phyloP scores from a whole-genome alignment of 2,113 vertebrate genomes.

The Zosterops borbonicus region DNA sequence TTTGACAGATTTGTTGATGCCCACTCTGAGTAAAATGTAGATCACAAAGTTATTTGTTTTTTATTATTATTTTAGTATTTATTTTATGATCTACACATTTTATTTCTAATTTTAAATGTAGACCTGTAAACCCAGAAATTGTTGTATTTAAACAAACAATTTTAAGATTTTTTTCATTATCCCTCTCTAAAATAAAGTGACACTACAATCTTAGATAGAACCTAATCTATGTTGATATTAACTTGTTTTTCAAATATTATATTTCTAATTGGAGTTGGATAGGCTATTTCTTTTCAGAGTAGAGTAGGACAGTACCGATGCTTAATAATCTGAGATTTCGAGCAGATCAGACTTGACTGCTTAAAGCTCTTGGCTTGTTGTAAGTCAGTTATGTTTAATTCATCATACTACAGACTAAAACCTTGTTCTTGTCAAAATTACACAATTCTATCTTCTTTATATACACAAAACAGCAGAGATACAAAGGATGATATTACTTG shows the following conservation, averaged over 20 bases:
- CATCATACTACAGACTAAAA: conserved; percentile 67
- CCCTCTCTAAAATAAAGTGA: conserved; percentile 13
- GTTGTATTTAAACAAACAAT: background rate
- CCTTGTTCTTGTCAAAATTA: conserved; percentile 74
- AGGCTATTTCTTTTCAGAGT: conserved; percentile 16
- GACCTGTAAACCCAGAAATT: background rate
- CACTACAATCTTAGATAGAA: background rate
- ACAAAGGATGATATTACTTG: conserved; percentile 70
- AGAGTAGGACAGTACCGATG: background rate
- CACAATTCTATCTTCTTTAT: conserved; percentile 72
- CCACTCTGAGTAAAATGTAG: background rate
- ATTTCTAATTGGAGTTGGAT: conserved; percentile 9
- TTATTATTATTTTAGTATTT: background rate
- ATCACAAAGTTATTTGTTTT: background rate
- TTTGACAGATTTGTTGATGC: background rate
- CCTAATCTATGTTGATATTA: background rate
- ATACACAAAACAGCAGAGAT: conserved; percentile 67
- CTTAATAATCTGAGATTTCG: conserved; percentile 62
- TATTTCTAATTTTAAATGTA: background rate
- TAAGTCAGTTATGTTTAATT: conserved; percentile 74
- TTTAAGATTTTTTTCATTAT: background rate
- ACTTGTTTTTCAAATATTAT: conserved; percentile 5
- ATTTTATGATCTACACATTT: background rate
- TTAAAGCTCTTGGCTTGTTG: conserved; percentile 60
- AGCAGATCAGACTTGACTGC: conserved; percentile 43